Base-by-base conservation (phyloP, 2,888 invertebrate species). In the Cataglyphis cursor region DNA sequence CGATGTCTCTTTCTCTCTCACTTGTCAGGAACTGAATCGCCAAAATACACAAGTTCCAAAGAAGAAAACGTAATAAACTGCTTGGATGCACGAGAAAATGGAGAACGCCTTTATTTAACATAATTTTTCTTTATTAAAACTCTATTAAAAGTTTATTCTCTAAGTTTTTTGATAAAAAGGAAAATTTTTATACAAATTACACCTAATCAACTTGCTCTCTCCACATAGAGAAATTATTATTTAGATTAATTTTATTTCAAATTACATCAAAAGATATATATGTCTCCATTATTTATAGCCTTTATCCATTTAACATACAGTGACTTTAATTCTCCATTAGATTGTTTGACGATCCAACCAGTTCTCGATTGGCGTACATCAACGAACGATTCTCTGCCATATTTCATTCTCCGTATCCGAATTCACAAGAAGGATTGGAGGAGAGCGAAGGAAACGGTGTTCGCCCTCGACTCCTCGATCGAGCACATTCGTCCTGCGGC, bases 401-500 rank as follows among this genome's bases (percentile, higher is more conserved):
- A 76, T 66, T 76, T 76, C 76, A 76, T 57, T 57, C 68, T 41
- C 64, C 76, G 66, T 12, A 24, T 51, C n/a, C 51, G 12, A 12
- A 38, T 41, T 21, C 21, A 15, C 28, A 66, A 38, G 38, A 76
- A 76, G n/a, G 54, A 54, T 66, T n/a, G 28, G 74, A 64, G 35
- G 12, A 48, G 35, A 31, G 18, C 38, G 38, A 54, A 51, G 57
- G 10, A 72, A 24, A n/a, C 72, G 9, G 38, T 10, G 6, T 28
- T 66, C 76, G 38, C 66, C 66, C 31, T 61, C 61, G 24, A 9
- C 54, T 54, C 28, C 66, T 76, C 54, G 76, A 66, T 66, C 66
- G 76, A 66, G 41, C 76, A 68, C 66, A 76, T 66, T 66, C 75
- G 65, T 75, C 38, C 61, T 62, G 74, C 62, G 62, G 62, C 74